Conservation (phyloP, 2,113 vertebrate species). For the Trochalopteron elliotii region DNA sequence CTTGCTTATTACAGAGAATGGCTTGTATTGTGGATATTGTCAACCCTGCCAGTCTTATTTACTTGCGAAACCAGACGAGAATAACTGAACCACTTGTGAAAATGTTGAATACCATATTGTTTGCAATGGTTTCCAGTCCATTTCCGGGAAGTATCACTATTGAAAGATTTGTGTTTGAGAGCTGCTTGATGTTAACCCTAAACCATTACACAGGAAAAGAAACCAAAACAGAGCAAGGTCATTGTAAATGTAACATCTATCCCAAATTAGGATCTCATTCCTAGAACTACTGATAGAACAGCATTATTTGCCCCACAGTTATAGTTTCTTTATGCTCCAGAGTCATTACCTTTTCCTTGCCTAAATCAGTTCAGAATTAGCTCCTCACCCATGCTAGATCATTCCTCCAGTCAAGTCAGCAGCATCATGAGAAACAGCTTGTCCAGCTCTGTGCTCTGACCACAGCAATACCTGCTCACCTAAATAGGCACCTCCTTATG, state of each 20-base stretch:
- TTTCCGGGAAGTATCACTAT: neutral
- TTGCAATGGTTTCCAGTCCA: neutral
- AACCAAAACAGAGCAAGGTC: neutral
- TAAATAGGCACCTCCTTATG: neutral
- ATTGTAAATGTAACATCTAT: neutral
- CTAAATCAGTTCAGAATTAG: neutral
- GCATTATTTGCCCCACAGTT: neutral
- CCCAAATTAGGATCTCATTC: neutral
- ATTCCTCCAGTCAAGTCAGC: neutral
- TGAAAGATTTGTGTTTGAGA: neutral
- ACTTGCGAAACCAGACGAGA: neutral
- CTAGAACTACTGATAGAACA: neutral
- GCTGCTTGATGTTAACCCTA: neutral
- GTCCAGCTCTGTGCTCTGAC: neutral
- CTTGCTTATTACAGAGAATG: neutral
- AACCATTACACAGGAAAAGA: neutral
- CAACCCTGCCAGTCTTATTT: neutral
- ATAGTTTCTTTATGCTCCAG: neutral
- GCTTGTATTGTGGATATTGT: neutral
- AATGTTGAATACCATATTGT: neutral
- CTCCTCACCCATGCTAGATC: neutral
- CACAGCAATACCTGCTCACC: neutral
- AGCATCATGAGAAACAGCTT: fast-evolving
- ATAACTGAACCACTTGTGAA: neutral
- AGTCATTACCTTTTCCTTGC: neutral